Evolutionary conservation across 2,797 vertebrate species (phyloP).

Genomic region (Sitta carolinensis): DNA sequence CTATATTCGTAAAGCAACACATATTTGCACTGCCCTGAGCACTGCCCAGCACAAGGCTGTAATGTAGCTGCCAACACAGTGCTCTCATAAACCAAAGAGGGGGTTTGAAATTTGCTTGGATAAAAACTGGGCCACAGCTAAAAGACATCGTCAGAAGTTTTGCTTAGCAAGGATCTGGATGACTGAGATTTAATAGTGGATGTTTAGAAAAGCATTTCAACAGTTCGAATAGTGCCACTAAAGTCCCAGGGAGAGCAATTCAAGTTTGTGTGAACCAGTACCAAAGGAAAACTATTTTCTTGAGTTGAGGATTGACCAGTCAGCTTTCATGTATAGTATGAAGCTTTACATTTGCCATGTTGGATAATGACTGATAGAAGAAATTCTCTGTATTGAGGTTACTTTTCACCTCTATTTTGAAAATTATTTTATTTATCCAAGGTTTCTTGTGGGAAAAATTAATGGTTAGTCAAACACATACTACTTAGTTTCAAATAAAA

Average conservation of each 20-base stretch:
- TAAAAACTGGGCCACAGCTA: neutral
- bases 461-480: neutral
- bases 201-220: neutral
- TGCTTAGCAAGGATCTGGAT: neutral
- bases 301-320: neutral
- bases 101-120: neutral
- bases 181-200: neutral
- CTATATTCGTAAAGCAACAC: neutral
- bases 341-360: neutral
- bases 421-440: neutral
- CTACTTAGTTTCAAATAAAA: slow-evolving; percentile 21
- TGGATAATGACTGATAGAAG: neutral
- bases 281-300: neutral
- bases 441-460: neutral
- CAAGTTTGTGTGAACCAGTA: neutral
- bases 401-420: neutral
- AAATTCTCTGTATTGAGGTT: neutral
- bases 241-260: neutral
- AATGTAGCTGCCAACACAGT: neutral
- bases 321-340: neutral
- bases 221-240: neutral
- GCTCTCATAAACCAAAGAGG: neutral
- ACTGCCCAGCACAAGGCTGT: neutral
- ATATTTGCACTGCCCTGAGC: neutral
- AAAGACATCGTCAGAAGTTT: neutral